Evolutionary conservation across 2,797 vertebrate species (phyloP).

Genomic region (Myripristis jacobus): DNA sequence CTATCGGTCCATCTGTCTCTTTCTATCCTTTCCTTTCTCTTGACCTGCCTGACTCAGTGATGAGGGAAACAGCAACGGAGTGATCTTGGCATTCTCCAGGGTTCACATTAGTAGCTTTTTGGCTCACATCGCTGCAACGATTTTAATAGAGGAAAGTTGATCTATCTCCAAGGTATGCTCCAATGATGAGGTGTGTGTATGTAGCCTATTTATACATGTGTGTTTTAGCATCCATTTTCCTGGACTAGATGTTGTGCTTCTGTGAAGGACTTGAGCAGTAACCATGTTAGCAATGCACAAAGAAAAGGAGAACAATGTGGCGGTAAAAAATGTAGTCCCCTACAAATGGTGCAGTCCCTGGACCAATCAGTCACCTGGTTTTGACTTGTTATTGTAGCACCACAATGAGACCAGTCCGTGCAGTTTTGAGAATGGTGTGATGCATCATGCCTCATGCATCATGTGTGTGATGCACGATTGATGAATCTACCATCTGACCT

Average conservation of each 20-base stretch:
- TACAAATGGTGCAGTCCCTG: too few relatives aligned
- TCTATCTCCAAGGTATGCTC: neutral
- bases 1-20: neutral
- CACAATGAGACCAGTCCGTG: too few relatives aligned
- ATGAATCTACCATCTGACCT: too few relatives aligned
- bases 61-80: conserved; percentile 22
- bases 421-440: too few relatives aligned
- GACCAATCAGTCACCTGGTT: too few relatives aligned
- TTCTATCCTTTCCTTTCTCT: conserved; percentile 1
- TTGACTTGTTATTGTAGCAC: too few relatives aligned
- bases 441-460: too few relatives aligned
- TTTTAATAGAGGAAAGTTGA: conserved; percentile 11
- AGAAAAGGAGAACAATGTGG: neutral
- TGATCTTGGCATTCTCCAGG: neutral
- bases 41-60: neutral
- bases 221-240: conserved; percentile 11
- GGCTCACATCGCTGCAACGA: neutral
- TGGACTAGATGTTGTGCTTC: conserved; percentile 17
- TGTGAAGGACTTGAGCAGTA: neutral
- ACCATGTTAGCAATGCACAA: neutral
- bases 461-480: too few relatives aligned
- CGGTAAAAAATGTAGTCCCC: too few relatives aligned
- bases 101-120: neutral
- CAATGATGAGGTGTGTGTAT: conserved; percentile 8
- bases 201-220: neutral